These are phyloP conservation scores for Entomobrya proxima DNA, from an alignment of 2,888 invertebrate genomes.

Conservation along the genomic window DNA sequence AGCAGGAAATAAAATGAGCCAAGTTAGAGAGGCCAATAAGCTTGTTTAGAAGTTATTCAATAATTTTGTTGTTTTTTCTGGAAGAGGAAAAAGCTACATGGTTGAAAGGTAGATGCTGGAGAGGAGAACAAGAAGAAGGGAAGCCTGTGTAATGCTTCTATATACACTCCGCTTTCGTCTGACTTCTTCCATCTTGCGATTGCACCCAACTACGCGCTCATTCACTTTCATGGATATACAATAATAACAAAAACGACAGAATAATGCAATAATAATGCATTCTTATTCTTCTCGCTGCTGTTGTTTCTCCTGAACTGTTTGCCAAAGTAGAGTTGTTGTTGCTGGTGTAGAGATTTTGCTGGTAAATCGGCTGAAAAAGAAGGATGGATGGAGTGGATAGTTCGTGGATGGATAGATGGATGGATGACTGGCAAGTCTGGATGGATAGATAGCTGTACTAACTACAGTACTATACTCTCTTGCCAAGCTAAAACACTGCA, in stretches of 20 bases:
- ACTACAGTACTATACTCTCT: neutral
- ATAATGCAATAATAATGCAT: slow-evolving; percentile 46
- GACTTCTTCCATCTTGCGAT: neutral
- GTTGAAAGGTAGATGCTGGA: too few species aligned
- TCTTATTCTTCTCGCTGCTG: neutral
- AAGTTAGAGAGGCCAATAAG: too few species aligned
- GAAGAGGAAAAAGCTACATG: too few species aligned
- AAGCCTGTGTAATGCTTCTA: too few species aligned
- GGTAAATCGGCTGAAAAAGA: slow-evolving; percentile 21
- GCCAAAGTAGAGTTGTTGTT: neutral
- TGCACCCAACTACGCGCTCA: neutral
- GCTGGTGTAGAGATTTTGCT: neutral
- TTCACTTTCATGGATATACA: slow-evolving; percentile 9
- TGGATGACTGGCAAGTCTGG: neutral
- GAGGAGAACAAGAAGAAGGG: too few species aligned
- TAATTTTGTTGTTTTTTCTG: too few species aligned
- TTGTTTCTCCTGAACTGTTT: neutral
- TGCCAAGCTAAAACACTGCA: neutral
- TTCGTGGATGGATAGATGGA: slow-evolving; percentile 8
- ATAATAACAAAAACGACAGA: slow-evolving; percentile 12
- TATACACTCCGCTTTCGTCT: too few species aligned
- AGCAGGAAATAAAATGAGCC: too few species aligned
- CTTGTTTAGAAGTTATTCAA: too few species aligned
- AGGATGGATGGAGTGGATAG: neutral
- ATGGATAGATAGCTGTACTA: slow-evolving; percentile 12